These are phyloP conservation scores for Neoscelio sp. DNA, from an alignment of 2,888 invertebrate species.

Conservation along the genomic window DNA sequence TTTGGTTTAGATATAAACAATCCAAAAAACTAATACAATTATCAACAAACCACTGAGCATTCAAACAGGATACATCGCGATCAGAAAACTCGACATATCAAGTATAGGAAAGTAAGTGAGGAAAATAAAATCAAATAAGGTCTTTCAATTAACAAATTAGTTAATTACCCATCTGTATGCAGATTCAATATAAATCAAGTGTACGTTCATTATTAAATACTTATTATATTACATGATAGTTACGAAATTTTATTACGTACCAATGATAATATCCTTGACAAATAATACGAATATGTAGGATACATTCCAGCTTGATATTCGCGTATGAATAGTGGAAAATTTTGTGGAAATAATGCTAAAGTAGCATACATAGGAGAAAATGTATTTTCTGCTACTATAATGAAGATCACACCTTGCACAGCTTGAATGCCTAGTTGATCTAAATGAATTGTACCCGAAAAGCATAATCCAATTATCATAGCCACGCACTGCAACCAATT, in stretches of 20 bases:
- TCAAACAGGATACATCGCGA: no score
- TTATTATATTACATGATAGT: not conserved
- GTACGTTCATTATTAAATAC: not conserved
- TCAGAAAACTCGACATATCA: no score
- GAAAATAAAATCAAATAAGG: no score
- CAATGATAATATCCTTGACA: conserved; percentile 91
- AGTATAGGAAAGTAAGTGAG: no score
- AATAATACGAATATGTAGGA: conserved; percentile 90
- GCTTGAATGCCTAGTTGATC: conserved; percentile 94
- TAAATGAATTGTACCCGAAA: conserved; percentile 88
- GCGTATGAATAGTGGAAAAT: conserved; percentile 91
- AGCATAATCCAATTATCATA: conserved; percentile 92
- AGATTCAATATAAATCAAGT: no score
- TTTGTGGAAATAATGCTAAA: conserved; percentile 91
- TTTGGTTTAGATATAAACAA: no score
- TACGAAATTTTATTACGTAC: conserved; percentile 84
- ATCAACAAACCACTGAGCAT: no score
- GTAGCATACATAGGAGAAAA: conserved; percentile 97
- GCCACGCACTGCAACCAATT: conserved; percentile 86
- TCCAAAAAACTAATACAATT: no score
- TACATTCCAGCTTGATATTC: conserved; percentile 94
- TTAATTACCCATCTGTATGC: no score
- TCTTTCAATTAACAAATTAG: no score
- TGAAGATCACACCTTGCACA: conserved; percentile 94
- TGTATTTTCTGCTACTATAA: conserved; percentile 95